Conservation (phyloP, 2,113 vertebrate genomes). For the Nothobranchius kuhntae region DNA sequence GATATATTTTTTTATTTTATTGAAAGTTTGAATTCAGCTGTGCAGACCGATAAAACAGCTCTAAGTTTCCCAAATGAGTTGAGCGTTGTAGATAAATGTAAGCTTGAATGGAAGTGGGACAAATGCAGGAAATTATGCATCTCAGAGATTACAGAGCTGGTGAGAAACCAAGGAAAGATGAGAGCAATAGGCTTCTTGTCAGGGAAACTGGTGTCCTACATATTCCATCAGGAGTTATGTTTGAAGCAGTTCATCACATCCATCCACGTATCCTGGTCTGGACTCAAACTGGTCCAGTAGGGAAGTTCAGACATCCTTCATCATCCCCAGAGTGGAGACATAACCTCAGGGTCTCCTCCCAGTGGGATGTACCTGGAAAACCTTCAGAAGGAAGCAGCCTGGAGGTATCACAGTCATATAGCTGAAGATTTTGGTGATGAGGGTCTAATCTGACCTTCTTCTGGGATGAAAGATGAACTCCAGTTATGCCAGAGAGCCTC, state of each 20-base stretch:
- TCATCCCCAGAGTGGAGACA: no score
- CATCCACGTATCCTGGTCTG: no score
- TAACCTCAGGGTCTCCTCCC: no score
- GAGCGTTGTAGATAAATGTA: neutral
- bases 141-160: slow-evolving; percentile 26
- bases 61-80: slow-evolving; percentile 39
- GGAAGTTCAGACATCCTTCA: no score
- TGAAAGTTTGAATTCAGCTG: slow-evolving; percentile 23
- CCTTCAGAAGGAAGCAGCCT: no score
- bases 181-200: slow-evolving; percentile 25
- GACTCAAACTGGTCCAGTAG: no score
- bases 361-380: no score
- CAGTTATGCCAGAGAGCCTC: no score
- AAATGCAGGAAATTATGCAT: slow-evolving; percentile 31
- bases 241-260: neutral
- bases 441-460: no score
- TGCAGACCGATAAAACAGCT: slow-evolving; percentile 33
- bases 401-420: no score
- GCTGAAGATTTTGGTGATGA: no score
- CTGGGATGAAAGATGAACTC: no score
- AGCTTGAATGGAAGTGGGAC: slow-evolving; percentile 10
- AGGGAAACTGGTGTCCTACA: neutral
- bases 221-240: neutral
- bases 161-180: neutral
- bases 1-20: slow-evolving; percentile 23